Evolutionary conservation across 2,113 vertebrate genomes (phyloP).

Genomic region (Lamprotornis superbus): DNA sequence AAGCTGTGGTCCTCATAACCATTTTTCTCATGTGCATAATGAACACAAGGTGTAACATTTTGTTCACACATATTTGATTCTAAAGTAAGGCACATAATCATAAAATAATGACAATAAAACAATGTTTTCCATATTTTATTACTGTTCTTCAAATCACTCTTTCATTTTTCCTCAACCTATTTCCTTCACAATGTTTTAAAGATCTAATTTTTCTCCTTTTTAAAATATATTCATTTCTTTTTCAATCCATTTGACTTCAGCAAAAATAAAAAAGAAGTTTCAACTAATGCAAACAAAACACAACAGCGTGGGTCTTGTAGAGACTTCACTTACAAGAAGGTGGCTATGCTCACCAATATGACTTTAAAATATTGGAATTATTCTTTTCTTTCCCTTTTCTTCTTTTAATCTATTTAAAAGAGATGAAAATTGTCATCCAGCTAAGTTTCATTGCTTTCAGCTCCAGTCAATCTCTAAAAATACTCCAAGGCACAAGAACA

Average conservation of each 20-base stretch:
- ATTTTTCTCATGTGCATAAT: neutral
- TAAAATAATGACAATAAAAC: too few relatives aligned
- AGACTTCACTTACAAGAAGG: neutral
- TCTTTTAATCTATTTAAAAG: neutral
- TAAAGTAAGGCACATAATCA: neutral
- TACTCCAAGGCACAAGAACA: conserved; percentile 24
- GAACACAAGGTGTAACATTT: neutral
- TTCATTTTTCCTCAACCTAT: neutral
- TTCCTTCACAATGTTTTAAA: neutral
- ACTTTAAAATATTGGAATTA: neutral
- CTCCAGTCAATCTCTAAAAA: conserved; percentile 35
- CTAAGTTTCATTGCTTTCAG: neutral
- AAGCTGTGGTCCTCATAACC: neutral
- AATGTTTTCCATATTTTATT: neutral
- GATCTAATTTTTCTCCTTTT: neutral
- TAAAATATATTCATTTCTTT: neutral
- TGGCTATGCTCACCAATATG: neutral
- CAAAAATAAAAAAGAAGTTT: neutral
- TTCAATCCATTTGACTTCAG: neutral
- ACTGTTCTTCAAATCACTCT: neutral
- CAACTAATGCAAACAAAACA: neutral
- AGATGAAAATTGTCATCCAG: neutral
- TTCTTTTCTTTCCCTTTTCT: neutral
- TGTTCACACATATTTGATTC: neutral
- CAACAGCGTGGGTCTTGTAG: neutral